Conservation (phyloP, 2,888 invertebrate genomes). For the Plebejus anna region DNA sequence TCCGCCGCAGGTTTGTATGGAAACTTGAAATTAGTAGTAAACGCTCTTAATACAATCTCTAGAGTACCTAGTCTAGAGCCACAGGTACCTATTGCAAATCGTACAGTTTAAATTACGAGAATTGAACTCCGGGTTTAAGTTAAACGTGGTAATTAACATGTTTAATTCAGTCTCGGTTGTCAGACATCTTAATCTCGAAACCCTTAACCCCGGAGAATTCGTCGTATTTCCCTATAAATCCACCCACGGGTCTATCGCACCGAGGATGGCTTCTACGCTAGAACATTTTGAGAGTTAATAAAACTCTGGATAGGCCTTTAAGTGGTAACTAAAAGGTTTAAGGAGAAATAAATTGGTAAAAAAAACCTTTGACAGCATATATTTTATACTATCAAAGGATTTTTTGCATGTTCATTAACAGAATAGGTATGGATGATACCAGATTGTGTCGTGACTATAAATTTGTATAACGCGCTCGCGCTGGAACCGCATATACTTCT, state of each 20-base stretch:
- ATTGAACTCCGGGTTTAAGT: background rate
- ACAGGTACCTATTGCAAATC: background rate
- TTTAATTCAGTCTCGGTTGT: slow-evolving; percentile 13
- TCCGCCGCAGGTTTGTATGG: too few species aligned
- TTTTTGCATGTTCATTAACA: too few species aligned
- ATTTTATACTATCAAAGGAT: too few species aligned
- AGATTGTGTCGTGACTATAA: too few species aligned
- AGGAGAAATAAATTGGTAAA: too few species aligned
- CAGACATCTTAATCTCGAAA: slow-evolving; percentile 56
- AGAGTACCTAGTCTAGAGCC: too few species aligned
- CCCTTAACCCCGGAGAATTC: slow-evolving; percentile 64
- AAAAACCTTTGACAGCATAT: too few species aligned
- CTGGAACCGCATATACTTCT: too few species aligned
- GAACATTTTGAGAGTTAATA: background rate
- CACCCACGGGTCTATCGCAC: background rate
- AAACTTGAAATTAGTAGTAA: too few species aligned
- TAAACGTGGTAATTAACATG: slow-evolving; percentile 19
- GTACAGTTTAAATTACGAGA: background rate
- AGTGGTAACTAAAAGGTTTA: background rate
- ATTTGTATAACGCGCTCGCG: too few species aligned
- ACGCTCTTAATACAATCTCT: too few species aligned
- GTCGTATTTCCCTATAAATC: slow-evolving; percentile 57
- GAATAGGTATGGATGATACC: too few species aligned
- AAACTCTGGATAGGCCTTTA: background rate
- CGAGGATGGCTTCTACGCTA: background rate